phyloP scores from a whole-genome alignment of 35 echinoderm and acorn worm species.

The Diadema setosum region DNA sequence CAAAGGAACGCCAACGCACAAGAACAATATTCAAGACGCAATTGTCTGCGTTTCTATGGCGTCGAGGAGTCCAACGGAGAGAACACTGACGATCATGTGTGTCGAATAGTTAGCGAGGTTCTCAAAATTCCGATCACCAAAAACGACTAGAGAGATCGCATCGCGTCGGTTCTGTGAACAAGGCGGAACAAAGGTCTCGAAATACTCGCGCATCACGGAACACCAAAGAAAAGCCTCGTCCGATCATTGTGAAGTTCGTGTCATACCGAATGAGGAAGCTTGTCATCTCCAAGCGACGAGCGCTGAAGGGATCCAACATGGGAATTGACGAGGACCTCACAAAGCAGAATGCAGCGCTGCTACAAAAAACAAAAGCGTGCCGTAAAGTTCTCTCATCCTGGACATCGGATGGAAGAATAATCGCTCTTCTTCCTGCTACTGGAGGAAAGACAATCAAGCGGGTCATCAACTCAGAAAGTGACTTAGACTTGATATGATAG shows the following conservation, averaged over 20 bases:
- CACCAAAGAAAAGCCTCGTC: neutral
- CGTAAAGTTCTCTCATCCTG: neutral
- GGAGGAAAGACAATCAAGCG: too few relatives aligned
- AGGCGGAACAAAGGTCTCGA: too few relatives aligned
- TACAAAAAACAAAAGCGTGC: neutral
- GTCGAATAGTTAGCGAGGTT: neutral
- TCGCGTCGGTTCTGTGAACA: too few relatives aligned
- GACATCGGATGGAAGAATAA: neutral
- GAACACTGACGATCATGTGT: neutral
- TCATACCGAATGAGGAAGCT: neutral
- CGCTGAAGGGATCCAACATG: neutral
- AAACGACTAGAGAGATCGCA: too few relatives aligned
- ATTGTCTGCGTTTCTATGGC: neutral
- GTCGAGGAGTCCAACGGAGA: neutral
- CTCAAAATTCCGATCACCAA: neutral
- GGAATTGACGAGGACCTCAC: neutral
- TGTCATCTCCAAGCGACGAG: neutral
- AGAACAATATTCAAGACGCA: neutral
- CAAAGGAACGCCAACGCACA: neutral
- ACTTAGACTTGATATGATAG: too few relatives aligned
- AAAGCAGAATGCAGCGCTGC: neutral
- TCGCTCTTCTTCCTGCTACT: neutral
- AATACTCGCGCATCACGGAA: too few relatives aligned
- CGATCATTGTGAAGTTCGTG: neutral
- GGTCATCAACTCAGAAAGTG: too few relatives aligned